Conservation (phyloP, 2,113 vertebrate genomes). For the Phalacrocorax aristotelis region DNA sequence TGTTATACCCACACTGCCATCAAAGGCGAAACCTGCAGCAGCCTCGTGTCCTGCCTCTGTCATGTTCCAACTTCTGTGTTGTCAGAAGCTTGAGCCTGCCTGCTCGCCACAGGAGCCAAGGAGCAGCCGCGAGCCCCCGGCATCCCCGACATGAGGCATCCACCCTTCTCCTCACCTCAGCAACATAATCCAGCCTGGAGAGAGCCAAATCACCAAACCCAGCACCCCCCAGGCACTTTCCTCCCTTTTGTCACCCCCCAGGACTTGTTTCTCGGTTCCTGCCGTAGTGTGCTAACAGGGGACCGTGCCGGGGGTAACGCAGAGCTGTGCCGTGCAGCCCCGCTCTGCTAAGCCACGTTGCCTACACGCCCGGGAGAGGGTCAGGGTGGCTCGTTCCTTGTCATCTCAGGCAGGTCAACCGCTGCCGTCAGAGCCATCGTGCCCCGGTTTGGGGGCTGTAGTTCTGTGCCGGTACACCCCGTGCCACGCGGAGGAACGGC, state of each 20-base stretch:
- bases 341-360: not conserved
- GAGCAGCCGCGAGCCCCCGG: not conserved
- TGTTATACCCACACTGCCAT: not conserved
- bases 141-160: fast-evolving
- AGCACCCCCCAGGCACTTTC: fast-evolving
- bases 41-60: not conserved
- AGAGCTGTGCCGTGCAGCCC: not conserved
- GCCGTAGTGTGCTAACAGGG: fast-evolving
- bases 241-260: not conserved
- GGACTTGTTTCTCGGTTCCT: fast-evolving
- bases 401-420: fast-evolving
- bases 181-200: not conserved
- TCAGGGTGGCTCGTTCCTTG: not conserved
- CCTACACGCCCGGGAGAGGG: fast-evolving
- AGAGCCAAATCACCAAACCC: not conserved
- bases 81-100: fast-evolving
- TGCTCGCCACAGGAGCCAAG: not conserved
- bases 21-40: not conserved
- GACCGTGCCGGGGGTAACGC: fast-evolving
- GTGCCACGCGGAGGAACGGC: fast-evolving
- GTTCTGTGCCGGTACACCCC: not conserved
- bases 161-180: not conserved
- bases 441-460: not conserved
- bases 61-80: no score
- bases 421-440: fast-evolving